Percentiles rank a stretch among this genome's conserved stretches.
phyloP scores from a whole-genome alignment of 2,797 vertebrate genomes.

The Channallabes apus region DNA sequence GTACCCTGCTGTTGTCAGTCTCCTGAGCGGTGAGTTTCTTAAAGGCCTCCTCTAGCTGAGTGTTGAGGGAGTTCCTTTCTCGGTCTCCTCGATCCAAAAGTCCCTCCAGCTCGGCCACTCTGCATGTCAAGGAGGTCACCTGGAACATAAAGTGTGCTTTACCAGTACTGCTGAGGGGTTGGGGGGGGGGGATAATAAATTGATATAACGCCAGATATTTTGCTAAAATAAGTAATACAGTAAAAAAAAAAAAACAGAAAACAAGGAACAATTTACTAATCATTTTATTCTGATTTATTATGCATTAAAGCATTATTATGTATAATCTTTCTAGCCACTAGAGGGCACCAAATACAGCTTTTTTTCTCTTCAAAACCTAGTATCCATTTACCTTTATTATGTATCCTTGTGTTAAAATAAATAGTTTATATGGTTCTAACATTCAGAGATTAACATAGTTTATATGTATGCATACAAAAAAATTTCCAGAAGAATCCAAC shows the following conservation, averaged over 20 bases:
- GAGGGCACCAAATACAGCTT: constrained; percentile 47
- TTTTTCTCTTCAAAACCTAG: neutral
- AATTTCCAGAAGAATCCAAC: neutral
- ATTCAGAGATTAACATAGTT: neutral
- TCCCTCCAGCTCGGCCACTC: constrained; percentile 78
- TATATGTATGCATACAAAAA: neutral
- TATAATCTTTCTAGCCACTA: constrained; percentile 35
- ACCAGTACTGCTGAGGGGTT: neutral
- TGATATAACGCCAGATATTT: neutral
- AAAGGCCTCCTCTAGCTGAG: constrained; percentile 81
- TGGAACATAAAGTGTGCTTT: constrained; percentile 53
- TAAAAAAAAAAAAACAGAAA: neutral
- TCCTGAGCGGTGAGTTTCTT: constrained; percentile 76
- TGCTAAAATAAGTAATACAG: neutral
- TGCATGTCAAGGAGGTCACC: constrained; percentile 80
- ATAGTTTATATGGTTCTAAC: neutral
- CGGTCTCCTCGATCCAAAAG: constrained; percentile 77
- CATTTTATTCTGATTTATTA: neutral
- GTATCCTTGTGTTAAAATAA: neutral
- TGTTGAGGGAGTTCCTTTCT: constrained; percentile 79
- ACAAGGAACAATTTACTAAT: neutral
- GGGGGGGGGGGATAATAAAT: neutral
- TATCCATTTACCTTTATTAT: neutral
- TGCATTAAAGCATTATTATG: neutral
- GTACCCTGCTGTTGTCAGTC: constrained; percentile 81